Evolutionary conservation across 2,888 invertebrate genomes (phyloP).

Genomic region (Acanthosepion esculentum): DNA sequence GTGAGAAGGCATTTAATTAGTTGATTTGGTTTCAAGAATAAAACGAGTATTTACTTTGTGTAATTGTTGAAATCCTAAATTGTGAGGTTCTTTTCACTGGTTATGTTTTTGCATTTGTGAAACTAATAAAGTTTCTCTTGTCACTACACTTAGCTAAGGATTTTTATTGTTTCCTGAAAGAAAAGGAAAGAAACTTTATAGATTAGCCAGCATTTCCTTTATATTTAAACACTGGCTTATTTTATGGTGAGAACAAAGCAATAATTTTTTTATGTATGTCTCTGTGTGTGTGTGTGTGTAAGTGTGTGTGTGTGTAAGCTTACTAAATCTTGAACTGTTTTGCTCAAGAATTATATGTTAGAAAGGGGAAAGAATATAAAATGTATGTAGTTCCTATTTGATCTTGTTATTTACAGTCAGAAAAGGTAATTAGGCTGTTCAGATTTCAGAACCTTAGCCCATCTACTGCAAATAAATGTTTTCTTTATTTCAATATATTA

Average conservation of each 20-base stretch:
- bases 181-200: not conserved
- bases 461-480: not conserved
- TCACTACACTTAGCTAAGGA: not conserved
- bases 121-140: not conserved
- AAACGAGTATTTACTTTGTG: not conserved
- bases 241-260: slow-evolving; percentile 17
- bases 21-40: not conserved
- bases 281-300: too few relatives aligned
- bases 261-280: not conserved
- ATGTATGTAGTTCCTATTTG: not conserved
- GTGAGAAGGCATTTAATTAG: not conserved
- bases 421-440: not conserved
- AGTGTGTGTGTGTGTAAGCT: not conserved
- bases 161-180: not conserved
- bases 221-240: not conserved
- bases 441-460: not conserved
- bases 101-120: not conserved
- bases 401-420: not conserved
- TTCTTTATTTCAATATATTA: too few relatives aligned
- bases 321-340: not conserved
- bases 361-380: not conserved
- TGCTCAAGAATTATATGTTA: not conserved
- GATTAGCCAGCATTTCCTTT: not conserved
- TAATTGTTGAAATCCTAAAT: not conserved
- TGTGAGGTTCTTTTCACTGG: not conserved